Conservation (phyloP, 2,888 invertebrate genomes). For the Timema cristinae region DNA sequence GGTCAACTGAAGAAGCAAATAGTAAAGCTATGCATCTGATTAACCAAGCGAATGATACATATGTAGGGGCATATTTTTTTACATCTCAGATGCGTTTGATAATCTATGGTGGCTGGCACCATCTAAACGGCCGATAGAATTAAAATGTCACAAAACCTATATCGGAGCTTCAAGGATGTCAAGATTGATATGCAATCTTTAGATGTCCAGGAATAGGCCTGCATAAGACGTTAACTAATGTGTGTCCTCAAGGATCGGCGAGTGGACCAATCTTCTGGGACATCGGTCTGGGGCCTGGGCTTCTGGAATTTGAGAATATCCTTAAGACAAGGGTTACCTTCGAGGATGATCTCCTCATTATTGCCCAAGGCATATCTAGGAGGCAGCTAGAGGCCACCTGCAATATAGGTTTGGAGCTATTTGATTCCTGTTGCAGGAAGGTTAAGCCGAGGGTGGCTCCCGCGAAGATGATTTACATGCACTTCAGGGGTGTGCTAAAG, state of each 20-base stretch:
- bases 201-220: too few species aligned
- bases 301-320: neutral
- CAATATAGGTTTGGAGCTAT: too few species aligned
- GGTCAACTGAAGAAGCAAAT: too few species aligned
- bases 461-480: too few species aligned
- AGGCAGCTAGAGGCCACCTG: too few species aligned
- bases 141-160: neutral
- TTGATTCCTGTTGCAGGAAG: too few species aligned
- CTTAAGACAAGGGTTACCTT: neutral
- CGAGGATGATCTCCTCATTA: neutral
- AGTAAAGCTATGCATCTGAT: too few species aligned
- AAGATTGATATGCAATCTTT: neutral
- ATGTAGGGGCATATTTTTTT: neutral
- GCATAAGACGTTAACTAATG: neutral
- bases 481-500: too few species aligned
- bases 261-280: too few species aligned
- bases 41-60: too few species aligned
- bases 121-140: too few species aligned
- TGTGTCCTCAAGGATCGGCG: neutral
- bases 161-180: neutral
- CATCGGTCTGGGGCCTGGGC: neutral
- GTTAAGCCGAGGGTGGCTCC: too few species aligned
- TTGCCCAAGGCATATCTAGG: neutral
- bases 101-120: constrained; percentile 1
- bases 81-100: neutral